Conservation (phyloP, 2,113 vertebrate genomes). For the Xyliphius kryptos region DNA sequence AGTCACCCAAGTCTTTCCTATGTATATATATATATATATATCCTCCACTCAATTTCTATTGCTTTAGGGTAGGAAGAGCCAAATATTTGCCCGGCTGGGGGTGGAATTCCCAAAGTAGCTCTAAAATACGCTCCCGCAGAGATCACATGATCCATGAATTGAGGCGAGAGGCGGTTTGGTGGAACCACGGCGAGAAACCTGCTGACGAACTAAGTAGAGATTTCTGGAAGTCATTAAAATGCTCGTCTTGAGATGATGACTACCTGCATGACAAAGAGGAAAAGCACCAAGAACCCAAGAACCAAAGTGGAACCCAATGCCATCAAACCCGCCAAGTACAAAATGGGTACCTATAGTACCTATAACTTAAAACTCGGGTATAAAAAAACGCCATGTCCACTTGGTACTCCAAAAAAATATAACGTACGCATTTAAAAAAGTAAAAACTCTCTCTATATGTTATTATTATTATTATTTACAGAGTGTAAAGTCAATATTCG, state of each 20-base stretch:
- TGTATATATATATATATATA: no score
- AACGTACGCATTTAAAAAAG: no score
- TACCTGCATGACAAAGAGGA: constrained; percentile 51
- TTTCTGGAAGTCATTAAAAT: constrained; percentile 25
- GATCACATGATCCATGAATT: constrained; percentile 48
- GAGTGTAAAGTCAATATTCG: constrained; percentile 41
- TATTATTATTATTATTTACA: no score
- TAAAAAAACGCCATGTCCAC: no score
- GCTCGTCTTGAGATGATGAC: constrained; percentile 44
- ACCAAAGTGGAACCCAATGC: constrained; percentile 22
- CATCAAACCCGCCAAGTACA: constrained; percentile 28
- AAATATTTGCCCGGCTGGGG: constrained; percentile 72
- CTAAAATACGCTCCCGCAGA: constrained; percentile 61
- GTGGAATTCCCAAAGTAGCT: constrained; percentile 57
- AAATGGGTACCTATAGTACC: constrained; percentile 55
- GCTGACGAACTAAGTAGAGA: constrained; percentile 28
- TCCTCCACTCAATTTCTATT: no score
- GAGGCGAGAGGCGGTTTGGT: constrained; percentile 35
- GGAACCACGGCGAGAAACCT: constrained; percentile 42
- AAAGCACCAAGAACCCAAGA: not conserved
- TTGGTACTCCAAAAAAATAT: no score
- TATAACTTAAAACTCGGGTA: not conserved
- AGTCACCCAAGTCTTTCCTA: no score
- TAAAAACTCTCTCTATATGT: no score
- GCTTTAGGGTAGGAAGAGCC: constrained; percentile 67